phyloP scores from a whole-genome alignment of 1,140 invertebrate genomes.

The Aphidius gifuensis region DNA sequence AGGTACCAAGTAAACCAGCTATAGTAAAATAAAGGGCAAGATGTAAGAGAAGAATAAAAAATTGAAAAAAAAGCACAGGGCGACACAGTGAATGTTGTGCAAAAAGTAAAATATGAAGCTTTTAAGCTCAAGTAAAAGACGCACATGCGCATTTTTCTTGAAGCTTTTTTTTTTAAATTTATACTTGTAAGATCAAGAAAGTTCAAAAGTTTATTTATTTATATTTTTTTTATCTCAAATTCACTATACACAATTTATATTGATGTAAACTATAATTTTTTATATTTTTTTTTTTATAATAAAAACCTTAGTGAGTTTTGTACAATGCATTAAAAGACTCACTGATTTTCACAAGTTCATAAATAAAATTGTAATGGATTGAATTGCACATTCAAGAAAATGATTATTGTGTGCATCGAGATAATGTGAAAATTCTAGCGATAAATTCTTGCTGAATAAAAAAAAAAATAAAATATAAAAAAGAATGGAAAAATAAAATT shows the following conservation, averaged over 20 bases:
- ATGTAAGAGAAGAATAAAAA: no score
- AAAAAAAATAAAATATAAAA: neutral
- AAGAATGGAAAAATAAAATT: slow-evolving; percentile 20
- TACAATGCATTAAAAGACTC: no score
- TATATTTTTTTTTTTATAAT: no score
- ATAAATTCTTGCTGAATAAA: neutral
- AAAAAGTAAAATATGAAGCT: slow-evolving; percentile 49
- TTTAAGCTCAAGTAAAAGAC: slow-evolving; percentile 37
- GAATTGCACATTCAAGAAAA: no score
- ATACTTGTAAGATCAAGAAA: slow-evolving; percentile 41
- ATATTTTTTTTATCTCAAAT: slow-evolving; percentile 1
- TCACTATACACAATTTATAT: no score
- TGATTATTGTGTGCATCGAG: no score
- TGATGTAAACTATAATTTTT: no score
- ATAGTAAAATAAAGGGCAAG: no score
- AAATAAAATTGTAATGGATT: no score
- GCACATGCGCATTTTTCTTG: slow-evolving; percentile 20
- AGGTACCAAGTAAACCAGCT: no score
- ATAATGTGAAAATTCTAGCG: no score
- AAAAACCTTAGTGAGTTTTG: no score
- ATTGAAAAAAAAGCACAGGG: neutral
- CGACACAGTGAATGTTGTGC: slow-evolving; percentile 9
- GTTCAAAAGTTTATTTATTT: neutral
- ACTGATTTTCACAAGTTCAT: neutral
- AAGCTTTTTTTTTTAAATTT: slow-evolving; percentile 45